A percentile compares a stretch with the other conserved stretches of the same genome.
These are phyloP conservation scores for Polyploca ridens DNA, from an alignment of 2,888 invertebrate genomes.

Conservation along the genomic window DNA sequence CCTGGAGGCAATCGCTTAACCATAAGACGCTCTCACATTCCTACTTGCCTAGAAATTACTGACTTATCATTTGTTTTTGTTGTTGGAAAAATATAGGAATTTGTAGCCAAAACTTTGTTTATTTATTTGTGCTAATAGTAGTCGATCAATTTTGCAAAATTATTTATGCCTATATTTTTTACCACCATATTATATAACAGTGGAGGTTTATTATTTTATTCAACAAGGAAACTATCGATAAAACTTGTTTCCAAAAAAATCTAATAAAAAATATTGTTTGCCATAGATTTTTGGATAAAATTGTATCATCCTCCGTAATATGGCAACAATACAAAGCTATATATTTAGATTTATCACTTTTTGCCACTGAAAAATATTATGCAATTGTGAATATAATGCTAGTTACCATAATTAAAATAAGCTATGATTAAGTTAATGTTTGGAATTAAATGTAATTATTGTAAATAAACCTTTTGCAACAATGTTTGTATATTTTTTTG, in stretches of 20 bases:
- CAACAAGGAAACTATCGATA: too few relatives aligned
- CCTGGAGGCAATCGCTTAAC: neutral
- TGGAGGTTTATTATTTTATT: too few relatives aligned
- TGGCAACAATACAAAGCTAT: too few relatives aligned
- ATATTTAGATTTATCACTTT: too few relatives aligned
- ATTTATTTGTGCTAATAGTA: neutral
- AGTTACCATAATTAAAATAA: neutral
- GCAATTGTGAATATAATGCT: too few relatives aligned
- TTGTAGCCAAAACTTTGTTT: neutral
- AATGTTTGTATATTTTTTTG: neutral
- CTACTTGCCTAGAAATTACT: neutral
- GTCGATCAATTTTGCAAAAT: neutral
- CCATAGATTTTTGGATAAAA: too few relatives aligned
- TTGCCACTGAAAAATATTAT: too few relatives aligned
- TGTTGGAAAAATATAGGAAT: neutral
- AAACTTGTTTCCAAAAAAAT: too few relatives aligned
- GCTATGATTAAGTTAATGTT: neutral
- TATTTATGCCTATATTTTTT: too few relatives aligned
- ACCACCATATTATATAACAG: too few relatives aligned
- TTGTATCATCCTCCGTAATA: too few relatives aligned
- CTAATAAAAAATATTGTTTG: too few relatives aligned
- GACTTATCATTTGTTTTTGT: neutral
- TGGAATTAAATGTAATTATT: neutral
- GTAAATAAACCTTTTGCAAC: slow-evolving; percentile 2
- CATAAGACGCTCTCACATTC: neutral